Evolutionary conservation across 1,140 invertebrate genomes (phyloP), one percentile per base, ranked within the genome.

Genomic region (Artemia franciscana): DNA sequence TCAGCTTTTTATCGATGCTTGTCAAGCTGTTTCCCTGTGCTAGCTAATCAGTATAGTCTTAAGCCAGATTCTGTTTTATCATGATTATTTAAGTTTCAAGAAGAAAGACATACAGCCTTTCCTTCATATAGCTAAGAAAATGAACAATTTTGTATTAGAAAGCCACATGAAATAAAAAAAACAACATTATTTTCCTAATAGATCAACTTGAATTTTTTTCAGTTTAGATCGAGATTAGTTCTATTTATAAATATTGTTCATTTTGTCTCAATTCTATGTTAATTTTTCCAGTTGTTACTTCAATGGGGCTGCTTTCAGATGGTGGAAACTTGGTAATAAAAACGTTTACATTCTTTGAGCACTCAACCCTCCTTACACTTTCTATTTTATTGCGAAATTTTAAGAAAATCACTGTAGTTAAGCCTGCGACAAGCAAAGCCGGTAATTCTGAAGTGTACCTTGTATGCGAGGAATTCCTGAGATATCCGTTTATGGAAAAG

Each of bases 371-470:
- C 0, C 84, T 80, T 60, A 70, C 93, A 2, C 69, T 95, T 24
- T 94, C 86, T 70, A 71, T 95, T 2, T 75, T 97, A 0, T 80
- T 81, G 66, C 83, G 82, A 68, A 70, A 79, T 21, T 93, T 93
- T 72, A 67, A 77, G 23, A 69, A 82, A 67, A 81, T 93, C 3
- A 62, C 79, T 63, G 74, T 90, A 4, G 86, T 83, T 66, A 97
- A 97, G 72, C 92, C 92, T 5, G 83, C 80, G 0, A 89, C 87
- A 0, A 95, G 91, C 56, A 91, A 91, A 71, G 81, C 85, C 69
- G 91, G 91, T 9, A 97, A 96, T 73, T 95, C 91, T 0, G 92
- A 97, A 73, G 79, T 86, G 0, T 97, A 96, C 73, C 75, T 91
- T 0, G 76, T 95, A 9, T 90, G 87, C 70, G 39, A 51, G 21